Evolutionary conservation across 2,888 invertebrate genomes (phyloP), one percentile per base, ranked within the genome.

Genomic region (Leptopilina syphax): DNA sequence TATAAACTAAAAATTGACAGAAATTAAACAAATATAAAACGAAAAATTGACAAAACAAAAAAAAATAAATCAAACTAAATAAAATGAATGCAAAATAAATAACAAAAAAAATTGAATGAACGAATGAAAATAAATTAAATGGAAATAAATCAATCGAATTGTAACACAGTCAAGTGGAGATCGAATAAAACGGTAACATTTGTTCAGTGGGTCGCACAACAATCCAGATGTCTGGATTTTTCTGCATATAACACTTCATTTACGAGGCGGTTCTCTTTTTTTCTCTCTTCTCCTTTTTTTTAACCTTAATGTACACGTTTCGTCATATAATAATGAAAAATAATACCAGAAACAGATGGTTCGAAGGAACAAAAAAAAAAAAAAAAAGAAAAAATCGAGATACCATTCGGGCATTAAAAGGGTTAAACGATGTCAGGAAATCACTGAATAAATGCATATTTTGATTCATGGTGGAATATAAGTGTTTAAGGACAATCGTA

Each of bases 361-460:
- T 50, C 13, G 3, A 54, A 73, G 57, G 34, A 34, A 34, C 34
- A 34, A 34, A 34, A 73, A 73, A 54, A 73, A 73, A 68, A 10
- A 47, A 73, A 50, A 73, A 27, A 73, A 57, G 47, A 2, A 47
- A 73, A 50, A 73, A 34, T 57, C 57, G 73, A 57, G 73, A 73
- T 57, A 57, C 54, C 9, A 57, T 57, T 73, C 34, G 9, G 8
- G 34, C 34, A 57, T 57, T 54, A 73, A 73, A 73, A 73, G 73
- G 73, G 73, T 57, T 73, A 73, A 73, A 73, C 57, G 73, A 54
- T 73, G 34, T 57, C 34, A 57, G 34, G 34, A 34, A 41, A 54
- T 73, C 73, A 57, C 27, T 41, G 73, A 57, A 73, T 73, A 73
- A 73, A 73, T 73, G 73, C 73, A 73, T 73, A 73, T 73, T 57